phyloP scores from a whole-genome alignment of 1,140 invertebrate genomes.

The Marisa cornuarietis region DNA sequence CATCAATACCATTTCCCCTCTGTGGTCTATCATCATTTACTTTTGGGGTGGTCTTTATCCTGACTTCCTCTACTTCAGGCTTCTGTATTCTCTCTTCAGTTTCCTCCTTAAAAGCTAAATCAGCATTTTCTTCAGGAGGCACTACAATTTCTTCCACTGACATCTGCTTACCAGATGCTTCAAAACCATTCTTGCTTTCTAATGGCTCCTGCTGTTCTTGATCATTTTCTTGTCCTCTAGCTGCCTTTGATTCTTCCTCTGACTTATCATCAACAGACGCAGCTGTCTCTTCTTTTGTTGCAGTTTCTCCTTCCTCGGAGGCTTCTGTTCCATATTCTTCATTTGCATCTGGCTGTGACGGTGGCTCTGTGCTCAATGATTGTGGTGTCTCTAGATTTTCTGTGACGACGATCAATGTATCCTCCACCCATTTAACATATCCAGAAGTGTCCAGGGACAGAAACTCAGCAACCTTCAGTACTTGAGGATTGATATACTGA shows the following conservation, averaged over 20 bases:
- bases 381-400: too few species aligned
- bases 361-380: too few species aligned
- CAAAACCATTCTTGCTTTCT: not conserved
- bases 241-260: not conserved
- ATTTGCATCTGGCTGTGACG: too few species aligned
- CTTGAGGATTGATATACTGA: too few species aligned
- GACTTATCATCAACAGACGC: not conserved
- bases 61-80: slow-evolving; percentile 8
- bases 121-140: not conserved
- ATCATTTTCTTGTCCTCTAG: not conserved
- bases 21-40: not conserved
- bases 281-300: too few species aligned
- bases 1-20: not conserved
- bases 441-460: too few species aligned
- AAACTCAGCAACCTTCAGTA: too few species aligned
- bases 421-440: too few species aligned
- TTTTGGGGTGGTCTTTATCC: slow-evolving; percentile 11
- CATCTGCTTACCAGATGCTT: slow-evolving; percentile 4
- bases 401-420: too few species aligned
- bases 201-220: not conserved
- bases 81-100: not conserved
- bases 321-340: too few species aligned
- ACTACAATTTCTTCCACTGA: not conserved
- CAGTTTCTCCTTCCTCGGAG: too few species aligned
- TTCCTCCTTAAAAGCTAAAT: not conserved